A percentile compares a stretch with the other conserved stretches of the same genome.
These are phyloP conservation scores for Heterotis niloticus DNA, from an alignment of 2,113 vertebrate species.

Conservation along the genomic window DNA sequence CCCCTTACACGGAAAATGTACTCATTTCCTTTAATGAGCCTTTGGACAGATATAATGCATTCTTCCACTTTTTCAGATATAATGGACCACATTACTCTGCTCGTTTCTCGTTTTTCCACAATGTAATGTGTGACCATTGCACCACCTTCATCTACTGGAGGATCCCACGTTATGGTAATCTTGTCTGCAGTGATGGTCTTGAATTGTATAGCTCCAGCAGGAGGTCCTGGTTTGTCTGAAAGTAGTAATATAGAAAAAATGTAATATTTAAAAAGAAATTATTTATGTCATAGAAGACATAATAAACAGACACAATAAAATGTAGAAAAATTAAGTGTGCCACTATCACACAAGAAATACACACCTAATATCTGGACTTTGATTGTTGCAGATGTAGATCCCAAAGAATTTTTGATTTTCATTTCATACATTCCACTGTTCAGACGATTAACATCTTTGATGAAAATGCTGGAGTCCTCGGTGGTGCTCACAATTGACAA, in stretches of 20 bases:
- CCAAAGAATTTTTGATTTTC: conserved; percentile 91
- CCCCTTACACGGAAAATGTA: conserved; percentile 92
- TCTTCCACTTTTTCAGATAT: conserved; percentile 86
- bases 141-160: conserved; percentile 88
- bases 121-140: conserved; percentile 91
- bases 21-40: conserved; percentile 94
- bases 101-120: conserved; percentile 93
- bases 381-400: conserved; percentile 77
- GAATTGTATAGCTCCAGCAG: conserved; percentile 85
- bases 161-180: conserved; percentile 84
- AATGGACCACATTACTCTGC: conserved; percentile 91
- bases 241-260: conserved; percentile 28
- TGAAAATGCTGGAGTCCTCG: conserved; percentile 76
- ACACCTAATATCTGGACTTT: conserved; percentile 91
- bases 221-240: conserved; percentile 91
- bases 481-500: conserved; percentile 77
- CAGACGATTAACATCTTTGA: conserved; percentile 83
- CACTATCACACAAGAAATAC: conserved; percentile 34
- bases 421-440: conserved; percentile 90
- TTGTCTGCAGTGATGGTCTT: conserved; percentile 91
- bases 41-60: conserved; percentile 81
- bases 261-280: no score
- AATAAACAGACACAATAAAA: not conserved
- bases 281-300: conserved; percentile 1
- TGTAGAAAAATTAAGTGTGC: not conserved